Evolutionary conservation across 2,797 vertebrate species (phyloP).

Genomic region (Coracias cyanogaster): DNA sequence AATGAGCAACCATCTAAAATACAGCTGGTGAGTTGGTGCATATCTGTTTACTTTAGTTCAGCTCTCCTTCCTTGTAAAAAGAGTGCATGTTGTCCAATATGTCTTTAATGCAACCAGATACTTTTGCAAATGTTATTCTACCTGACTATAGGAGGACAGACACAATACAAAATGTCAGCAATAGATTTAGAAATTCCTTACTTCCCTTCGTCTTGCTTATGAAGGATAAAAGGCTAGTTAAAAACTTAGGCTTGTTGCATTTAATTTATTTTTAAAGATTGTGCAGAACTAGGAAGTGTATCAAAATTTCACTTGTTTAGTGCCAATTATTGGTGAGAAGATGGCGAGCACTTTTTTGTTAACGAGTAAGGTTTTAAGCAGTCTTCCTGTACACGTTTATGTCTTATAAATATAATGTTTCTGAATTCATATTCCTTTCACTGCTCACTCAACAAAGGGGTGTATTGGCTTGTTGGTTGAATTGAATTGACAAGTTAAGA

Average conservation of each 20-base stretch:
- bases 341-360: not conserved
- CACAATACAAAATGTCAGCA: not conserved
- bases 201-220: not conserved
- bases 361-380: conserved; percentile 25
- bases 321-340: conserved; percentile 21
- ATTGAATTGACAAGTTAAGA: not conserved
- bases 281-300: not conserved
- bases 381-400: not conserved
- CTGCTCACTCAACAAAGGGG: not conserved
- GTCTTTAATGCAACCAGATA: not conserved
- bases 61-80: not conserved
- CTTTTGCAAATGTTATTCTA: not conserved
- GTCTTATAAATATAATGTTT: conserved; percentile 3
- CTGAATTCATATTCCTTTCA: not conserved
- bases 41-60: not conserved
- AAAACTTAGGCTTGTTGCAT: not conserved
- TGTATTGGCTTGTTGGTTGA: not conserved
- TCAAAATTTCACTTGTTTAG: not conserved
- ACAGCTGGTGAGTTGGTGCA: not conserved
- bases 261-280: not conserved
- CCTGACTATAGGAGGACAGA: not conserved
- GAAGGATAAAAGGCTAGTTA: not conserved
- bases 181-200: not conserved
- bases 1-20: not conserved
- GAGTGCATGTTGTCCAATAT: not conserved